Evolutionary conservation across 2,797 vertebrate genomes (phyloP), one percentile per base, ranked within the genome.

Genomic region (Pangasius djambal): DNA sequence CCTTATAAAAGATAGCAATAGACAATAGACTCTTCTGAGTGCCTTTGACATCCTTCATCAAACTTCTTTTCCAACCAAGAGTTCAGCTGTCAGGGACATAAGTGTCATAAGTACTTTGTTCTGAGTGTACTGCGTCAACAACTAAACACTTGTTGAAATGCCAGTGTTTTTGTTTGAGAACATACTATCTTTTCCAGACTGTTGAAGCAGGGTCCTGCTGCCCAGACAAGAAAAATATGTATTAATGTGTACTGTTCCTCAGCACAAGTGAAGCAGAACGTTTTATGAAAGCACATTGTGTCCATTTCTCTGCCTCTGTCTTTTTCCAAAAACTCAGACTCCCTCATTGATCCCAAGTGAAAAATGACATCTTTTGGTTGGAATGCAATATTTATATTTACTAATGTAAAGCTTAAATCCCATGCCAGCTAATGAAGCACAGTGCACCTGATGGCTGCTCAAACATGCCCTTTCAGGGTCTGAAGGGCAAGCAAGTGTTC

Each of bases 231-330:
- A 92, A 90, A 89, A 89, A 91, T 89, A 83, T 78, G 88, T 87
- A 90, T 91, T 91, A 91, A 88, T 91, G 91, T 93, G 91, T 92
- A 89, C 86, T 87, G 78, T 92, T 91, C 90, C 84, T 61, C 72
- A 86, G 85, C 88, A 89, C 85, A 89, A 90, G 83, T 85, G 86
- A 87, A 88, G 88, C 83, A 91, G 88, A 90, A 88, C 81, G 82
- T 90, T 87, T 93, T 90, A 91, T 90, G 77, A 91, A 91, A 92
- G 89, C 89, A 89, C 81, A 90, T 82, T 88, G 79, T 89, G 86
- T 86, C 81, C 90, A 88, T 87, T 88, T 90, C 55, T 25, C 7
- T 40, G 28, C 31, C 10, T 34, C 8, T 37, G 57, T 83, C 34
- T 83, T 82, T 28, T 34, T 83, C 13, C 12, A 44, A 40, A 63